Percentiles rank a stretch among this genome's conserved stretches.
These are phyloP conservation scores for Plagodis pulveraria DNA, from an alignment of 2,888 invertebrate species.

Conservation along the genomic window DNA sequence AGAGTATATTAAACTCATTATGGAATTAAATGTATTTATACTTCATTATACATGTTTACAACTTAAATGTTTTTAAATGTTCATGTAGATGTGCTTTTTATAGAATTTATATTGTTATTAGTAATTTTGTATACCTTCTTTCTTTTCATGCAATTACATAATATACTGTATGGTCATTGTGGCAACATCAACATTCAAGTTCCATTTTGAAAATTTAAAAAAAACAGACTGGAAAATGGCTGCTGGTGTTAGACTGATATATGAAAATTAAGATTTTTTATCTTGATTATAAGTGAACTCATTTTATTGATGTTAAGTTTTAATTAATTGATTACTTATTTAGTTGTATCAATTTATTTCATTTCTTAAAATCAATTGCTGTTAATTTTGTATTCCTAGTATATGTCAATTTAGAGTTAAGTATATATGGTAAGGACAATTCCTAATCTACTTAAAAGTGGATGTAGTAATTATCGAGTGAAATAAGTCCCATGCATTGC, in stretches of 20 bases:
- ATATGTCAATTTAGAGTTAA: conserved; percentile 18
- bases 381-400: conserved; percentile 33
- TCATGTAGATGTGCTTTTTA: conserved; percentile 49
- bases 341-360: conserved; percentile 24
- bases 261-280: conserved; percentile 32
- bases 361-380: conserved; percentile 29
- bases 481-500: conserved; percentile 73
- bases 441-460: conserved; percentile 36
- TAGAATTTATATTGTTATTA: conserved; percentile 34
- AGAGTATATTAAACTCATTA: conserved; percentile 25
- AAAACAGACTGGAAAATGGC: conserved; percentile 51
- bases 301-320: conserved; percentile 22
- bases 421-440: conserved; percentile 27
- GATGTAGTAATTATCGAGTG: conserved; percentile 35
- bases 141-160: conserved; percentile 32
- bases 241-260: conserved; percentile 65
- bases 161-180: conserved; percentile 43
- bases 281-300: conserved; percentile 42
- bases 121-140: conserved; percentile 30
- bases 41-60: conserved; percentile 42
- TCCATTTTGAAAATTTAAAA: conserved; percentile 41
- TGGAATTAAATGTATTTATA: conserved; percentile 27
- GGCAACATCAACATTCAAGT: conserved; percentile 61
- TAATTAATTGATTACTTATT: conserved; percentile 16
- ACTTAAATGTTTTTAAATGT: conserved; percentile 45